Percentiles rank a stretch among this genome's conserved stretches.
Conservation (phyloP, 1,140 invertebrate species). For the Macrobrachium rosenbergii region DNA sequence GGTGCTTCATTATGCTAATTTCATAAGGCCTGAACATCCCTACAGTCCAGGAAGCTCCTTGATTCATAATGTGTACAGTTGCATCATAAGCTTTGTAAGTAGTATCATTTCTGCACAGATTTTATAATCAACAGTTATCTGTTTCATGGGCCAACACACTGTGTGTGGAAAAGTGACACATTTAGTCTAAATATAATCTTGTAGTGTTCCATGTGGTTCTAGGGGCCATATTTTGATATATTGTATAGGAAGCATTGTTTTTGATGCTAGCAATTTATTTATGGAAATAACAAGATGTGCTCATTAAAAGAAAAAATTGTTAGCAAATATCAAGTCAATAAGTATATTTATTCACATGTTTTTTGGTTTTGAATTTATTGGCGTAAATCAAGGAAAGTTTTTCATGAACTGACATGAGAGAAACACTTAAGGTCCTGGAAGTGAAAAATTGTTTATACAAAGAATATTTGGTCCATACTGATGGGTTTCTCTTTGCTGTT, state of each 20-base stretch:
- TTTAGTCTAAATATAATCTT: slow-evolving; percentile 5
- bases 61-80: slow-evolving; percentile 39
- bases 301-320: no score
- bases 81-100: slow-evolving; percentile 25
- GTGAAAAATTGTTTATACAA: no score
- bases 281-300: no score
- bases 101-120: slow-evolving; percentile 40
- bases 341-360: no score
- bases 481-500: no score
- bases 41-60: slow-evolving; percentile 24
- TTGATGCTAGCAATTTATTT: slow-evolving; percentile 1
- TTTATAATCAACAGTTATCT: slow-evolving; percentile 15
- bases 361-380: no score
- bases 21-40: slow-evolving; percentile 39
- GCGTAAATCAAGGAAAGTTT: no score
- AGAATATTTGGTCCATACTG: no score
- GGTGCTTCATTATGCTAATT: slow-evolving; percentile 36
- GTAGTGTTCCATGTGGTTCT: slow-evolving; percentile 46
- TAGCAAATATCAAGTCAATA: background rate
- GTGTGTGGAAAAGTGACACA: slow-evolving; percentile 4
- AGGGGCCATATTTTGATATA: slow-evolving; percentile 45
- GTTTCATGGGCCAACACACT: background rate
- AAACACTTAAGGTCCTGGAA: no score
- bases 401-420: no score
- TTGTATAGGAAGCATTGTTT: slow-evolving; percentile 38